Percentiles rank a stretch among this genome's conserved stretches.
Conservation (phyloP, 2,797 vertebrate genomes). For the Mus caroli region DNA sequence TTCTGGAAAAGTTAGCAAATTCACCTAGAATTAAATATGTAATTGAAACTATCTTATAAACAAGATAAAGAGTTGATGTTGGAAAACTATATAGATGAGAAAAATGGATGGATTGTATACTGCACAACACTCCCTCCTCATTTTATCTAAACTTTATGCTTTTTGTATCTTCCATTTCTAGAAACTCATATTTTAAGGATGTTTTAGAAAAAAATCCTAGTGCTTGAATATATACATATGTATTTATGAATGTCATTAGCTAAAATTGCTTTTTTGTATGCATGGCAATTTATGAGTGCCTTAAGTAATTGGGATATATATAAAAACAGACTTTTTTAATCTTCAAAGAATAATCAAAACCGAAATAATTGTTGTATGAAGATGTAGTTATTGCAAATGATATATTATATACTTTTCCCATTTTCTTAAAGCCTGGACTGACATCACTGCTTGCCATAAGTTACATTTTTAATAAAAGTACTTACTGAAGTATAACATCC, state of each 20-base stretch:
- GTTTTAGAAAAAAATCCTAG: conserved; percentile 44
- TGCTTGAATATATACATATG: not conserved
- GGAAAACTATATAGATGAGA: conserved; percentile 77
- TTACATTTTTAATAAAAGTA: conserved; percentile 10
- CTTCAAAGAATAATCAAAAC: not conserved
- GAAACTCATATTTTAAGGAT: conserved; percentile 52
- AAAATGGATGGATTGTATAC: conserved; percentile 74
- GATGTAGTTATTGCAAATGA: conserved; percentile 28
- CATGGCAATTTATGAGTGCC: no score
- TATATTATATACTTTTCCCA: not conserved
- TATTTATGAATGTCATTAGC: not conserved
- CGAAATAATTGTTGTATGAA: conserved; percentile 16
- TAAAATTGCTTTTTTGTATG: not conserved
- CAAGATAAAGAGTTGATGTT: conserved; percentile 79
- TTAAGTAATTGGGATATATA: no score
- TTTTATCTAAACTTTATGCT: conserved; percentile 80
- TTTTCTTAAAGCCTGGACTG: conserved; percentile 51
- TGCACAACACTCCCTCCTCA: conserved; percentile 66
- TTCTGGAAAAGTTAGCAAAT: conserved; percentile 80
- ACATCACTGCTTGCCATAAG: conserved; percentile 53
- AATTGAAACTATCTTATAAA: conserved; percentile 76
- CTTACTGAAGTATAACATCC: conserved; percentile 8
- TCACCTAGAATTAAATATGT: conserved; percentile 84
- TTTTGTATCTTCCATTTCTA: conserved; percentile 52
- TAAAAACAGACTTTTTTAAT: not conserved